A percentile compares a stretch with the other conserved stretches of the same genome.
These are phyloP conservation scores for Pseudochromis fuscus DNA, from an alignment of 2,797 vertebrate genomes.

Conservation along the genomic window DNA sequence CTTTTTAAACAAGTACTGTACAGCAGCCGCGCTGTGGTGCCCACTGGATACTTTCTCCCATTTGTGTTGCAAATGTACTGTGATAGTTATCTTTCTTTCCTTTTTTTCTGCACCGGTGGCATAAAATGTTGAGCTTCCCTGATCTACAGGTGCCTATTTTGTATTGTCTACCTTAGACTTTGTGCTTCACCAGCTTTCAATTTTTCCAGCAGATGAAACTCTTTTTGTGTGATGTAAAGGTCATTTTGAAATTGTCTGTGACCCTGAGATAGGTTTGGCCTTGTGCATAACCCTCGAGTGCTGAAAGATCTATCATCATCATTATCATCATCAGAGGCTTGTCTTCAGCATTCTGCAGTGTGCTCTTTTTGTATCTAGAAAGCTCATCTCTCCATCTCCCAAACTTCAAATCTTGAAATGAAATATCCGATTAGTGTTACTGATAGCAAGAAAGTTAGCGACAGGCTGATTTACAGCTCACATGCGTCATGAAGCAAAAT, in stretches of 20 bases:
- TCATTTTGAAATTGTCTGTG: constrained; percentile 48
- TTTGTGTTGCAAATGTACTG: constrained; percentile 15
- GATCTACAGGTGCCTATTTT: constrained; percentile 25
- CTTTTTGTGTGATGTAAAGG: constrained; percentile 52
- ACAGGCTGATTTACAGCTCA: background rate
- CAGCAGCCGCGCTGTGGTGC: constrained; percentile 1
- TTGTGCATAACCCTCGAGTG: constrained; percentile 36
- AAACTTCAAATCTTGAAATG: background rate
- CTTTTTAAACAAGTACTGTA: constrained; percentile 2
- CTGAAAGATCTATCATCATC: constrained; percentile 42
- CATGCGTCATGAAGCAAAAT: background rate
- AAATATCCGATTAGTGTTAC: constrained; percentile 1
- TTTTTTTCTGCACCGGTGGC: constrained; percentile 7
- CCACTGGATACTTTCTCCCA: background rate
- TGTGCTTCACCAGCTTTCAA: constrained; percentile 11
- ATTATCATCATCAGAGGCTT: constrained; percentile 55
- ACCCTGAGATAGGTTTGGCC: constrained; percentile 44
- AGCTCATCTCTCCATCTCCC: constrained; percentile 12
- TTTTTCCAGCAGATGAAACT: constrained; percentile 31
- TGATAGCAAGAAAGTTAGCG: background rate
- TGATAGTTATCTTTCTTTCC: background rate
- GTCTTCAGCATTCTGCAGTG: constrained; percentile 17
- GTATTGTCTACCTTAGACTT: constrained; percentile 22
- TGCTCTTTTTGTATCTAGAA: constrained; percentile 31
- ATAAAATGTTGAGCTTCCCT: constrained; percentile 7